phyloP scores from a whole-genome alignment of 2,888 invertebrate species.

The Noctuana brunneofusca region DNA sequence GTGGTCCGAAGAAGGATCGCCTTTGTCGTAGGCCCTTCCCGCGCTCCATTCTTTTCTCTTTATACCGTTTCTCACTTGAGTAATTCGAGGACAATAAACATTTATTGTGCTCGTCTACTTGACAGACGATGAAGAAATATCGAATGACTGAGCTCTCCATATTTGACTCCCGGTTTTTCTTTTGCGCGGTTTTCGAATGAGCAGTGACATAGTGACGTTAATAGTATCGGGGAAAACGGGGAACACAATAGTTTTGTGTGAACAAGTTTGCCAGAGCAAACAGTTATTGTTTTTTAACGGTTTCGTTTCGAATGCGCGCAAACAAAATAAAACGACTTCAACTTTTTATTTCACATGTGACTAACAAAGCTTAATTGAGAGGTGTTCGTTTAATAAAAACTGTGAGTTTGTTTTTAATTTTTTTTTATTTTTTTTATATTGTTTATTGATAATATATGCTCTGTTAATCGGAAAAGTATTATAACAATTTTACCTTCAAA shows the following conservation, averaged over 20 bases:
- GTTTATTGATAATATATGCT: no score
- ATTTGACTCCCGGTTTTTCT: constrained; percentile 46
- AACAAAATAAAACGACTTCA: background rate
- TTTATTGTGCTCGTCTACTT: constrained; percentile 80
- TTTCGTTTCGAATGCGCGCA: background rate
- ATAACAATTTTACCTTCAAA: no score
- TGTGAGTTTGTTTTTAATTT: no score
- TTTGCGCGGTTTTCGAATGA: constrained; percentile 3
- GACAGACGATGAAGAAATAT: constrained; percentile 75
- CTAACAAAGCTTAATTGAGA: constrained; percentile 2
- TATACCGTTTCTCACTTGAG: constrained; percentile 80
- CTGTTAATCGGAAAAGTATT: no score
- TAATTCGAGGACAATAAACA: constrained; percentile 82
- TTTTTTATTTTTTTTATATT: no score
- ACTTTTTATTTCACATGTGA: constrained; percentile 3
- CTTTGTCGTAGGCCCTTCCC: constrained; percentile 79
- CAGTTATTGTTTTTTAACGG: background rate
- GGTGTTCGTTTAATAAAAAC: background rate
- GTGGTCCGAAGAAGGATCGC: constrained; percentile 79
- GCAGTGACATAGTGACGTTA: constrained; percentile 5
- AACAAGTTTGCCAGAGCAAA: background rate
- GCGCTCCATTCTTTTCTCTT: constrained; percentile 77
- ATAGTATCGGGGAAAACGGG: background rate
- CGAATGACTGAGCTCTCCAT: constrained; percentile 66
- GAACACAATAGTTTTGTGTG: background rate